Base-by-base conservation (phyloP, 2,797 vertebrate species). In the Sorex maritimensis region DNA sequence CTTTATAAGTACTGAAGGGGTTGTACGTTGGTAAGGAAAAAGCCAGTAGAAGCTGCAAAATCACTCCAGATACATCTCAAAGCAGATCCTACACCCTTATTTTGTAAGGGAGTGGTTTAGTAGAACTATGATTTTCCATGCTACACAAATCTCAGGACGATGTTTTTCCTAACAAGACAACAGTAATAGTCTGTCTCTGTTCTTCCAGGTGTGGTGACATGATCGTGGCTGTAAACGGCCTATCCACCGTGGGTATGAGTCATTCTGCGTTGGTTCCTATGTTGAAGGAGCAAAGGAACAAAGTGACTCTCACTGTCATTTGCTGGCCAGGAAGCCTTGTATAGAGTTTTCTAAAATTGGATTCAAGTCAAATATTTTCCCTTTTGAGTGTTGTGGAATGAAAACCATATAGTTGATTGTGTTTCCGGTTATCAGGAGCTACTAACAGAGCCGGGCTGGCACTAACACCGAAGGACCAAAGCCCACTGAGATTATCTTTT, bases 261-360 rank as follows among this genome's bases (percentile, higher is more conserved):
- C 99, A 99, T 97, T 99, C 99, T 0, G 99, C 99, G 0, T 97
- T 99, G 17, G 99, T 99, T 78, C 99, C 99, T 89, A 99, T 99
- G 99, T 95, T 99, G 97, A 99, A 99, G 98, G 99, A 99, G 97
- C 99, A 99, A 97, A 98, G 99, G 86, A 99, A 98, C 98, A 99
- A 99, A 97, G 99, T 99, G 95, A 99, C 99, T 10, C 98, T 99
- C 61, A 99, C 99, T 0, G 99, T 99, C 88, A 98, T 99, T 95
- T 99, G 99, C 97, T 99, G 99, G 99, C 99, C 99, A 5, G 99
- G 99, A 97, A 99, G 99, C 97, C 98, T 99, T 87, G 98, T 99
- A 24, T 99, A 99, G 71, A 99, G 71, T 75, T 95, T 75, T 75
- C 95, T 12, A 65, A 95, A 80, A 85, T 82, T 30, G 5, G n/a